Conservation (phyloP, 2,888 invertebrate species). For the Cephus rjabovi region DNA sequence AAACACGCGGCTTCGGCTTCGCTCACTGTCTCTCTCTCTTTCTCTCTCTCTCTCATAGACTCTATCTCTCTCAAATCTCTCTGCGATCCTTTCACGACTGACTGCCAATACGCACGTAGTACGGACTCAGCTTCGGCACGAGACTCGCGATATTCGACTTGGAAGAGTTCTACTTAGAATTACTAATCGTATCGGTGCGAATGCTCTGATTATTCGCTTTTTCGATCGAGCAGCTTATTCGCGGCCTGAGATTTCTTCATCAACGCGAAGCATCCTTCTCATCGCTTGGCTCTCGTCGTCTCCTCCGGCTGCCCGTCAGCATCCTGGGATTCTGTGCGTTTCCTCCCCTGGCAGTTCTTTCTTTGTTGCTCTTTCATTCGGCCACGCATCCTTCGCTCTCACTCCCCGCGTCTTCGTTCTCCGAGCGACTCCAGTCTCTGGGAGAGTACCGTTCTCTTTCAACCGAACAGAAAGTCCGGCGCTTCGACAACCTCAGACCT, state of each 20-base stretch:
- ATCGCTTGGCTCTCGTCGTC: neutral
- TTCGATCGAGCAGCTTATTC: too few relatives aligned
- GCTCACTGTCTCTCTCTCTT: neutral
- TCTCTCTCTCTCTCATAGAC: conserved; percentile 7
- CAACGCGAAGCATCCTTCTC: neutral
- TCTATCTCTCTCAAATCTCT: neutral
- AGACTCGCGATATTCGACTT: neutral
- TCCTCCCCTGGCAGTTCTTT: neutral
- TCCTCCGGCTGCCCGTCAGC: neutral
- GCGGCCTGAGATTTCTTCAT: neutral
- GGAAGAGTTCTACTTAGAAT: neutral
- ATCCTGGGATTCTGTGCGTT: neutral
- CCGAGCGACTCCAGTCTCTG: neutral
- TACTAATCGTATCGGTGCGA: neutral
- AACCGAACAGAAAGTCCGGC: neutral
- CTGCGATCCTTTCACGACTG: neutral
- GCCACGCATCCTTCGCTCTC: neutral
- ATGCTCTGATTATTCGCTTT: neutral
- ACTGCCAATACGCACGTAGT: neutral
- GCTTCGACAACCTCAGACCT: neutral
- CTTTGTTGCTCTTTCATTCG: neutral
- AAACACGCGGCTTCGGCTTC: conserved; percentile 33
- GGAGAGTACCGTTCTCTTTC: neutral
- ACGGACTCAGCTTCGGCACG: neutral
- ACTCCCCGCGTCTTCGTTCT: neutral